phyloP scores from a whole-genome alignment of 2,113 vertebrate species.

The Pelusios castaneus region DNA sequence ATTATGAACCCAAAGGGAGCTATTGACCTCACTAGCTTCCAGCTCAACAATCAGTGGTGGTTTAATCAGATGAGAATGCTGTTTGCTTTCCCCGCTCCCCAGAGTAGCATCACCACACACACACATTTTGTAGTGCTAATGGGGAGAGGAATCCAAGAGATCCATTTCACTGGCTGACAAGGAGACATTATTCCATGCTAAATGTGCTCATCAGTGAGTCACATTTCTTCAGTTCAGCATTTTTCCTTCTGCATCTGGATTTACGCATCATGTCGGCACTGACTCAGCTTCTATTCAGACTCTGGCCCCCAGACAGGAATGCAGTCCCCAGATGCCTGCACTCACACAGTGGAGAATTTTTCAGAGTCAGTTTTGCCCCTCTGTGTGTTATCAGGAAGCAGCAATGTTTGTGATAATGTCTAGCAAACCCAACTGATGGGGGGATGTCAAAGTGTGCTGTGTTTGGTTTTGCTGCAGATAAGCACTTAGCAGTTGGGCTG shows the following conservation, averaged over 20 bases:
- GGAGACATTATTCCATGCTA: slow-evolving; percentile 25
- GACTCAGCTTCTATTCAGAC: not conserved
- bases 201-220: slow-evolving; percentile 14
- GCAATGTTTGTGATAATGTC: slow-evolving; percentile 47
- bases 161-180: not conserved
- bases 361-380: slow-evolving; percentile 6
- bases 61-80: not conserved
- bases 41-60: not conserved
- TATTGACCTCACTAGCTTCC: not conserved
- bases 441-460: slow-evolving; percentile 35
- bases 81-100: not conserved
- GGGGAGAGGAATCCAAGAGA: not conserved
- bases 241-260: not conserved
- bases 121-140: not conserved
- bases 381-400: slow-evolving; percentile 30
- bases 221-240: not conserved
- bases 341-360: not conserved
- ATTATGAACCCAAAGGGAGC: not conserved
- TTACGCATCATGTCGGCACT: slow-evolving; percentile 1
- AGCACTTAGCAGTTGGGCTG: slow-evolving; percentile 1
- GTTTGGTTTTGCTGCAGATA: slow-evolving; percentile 42
- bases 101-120: not conserved
- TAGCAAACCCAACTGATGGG: slow-evolving; percentile 22
- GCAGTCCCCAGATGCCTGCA: slow-evolving; percentile 16
- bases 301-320: rapidly evolving